Evolutionary conservation across 2,113 vertebrate species (phyloP), one percentile per base, ranked within the genome.

Genomic region (Lophochroa leadbeateri): DNA sequence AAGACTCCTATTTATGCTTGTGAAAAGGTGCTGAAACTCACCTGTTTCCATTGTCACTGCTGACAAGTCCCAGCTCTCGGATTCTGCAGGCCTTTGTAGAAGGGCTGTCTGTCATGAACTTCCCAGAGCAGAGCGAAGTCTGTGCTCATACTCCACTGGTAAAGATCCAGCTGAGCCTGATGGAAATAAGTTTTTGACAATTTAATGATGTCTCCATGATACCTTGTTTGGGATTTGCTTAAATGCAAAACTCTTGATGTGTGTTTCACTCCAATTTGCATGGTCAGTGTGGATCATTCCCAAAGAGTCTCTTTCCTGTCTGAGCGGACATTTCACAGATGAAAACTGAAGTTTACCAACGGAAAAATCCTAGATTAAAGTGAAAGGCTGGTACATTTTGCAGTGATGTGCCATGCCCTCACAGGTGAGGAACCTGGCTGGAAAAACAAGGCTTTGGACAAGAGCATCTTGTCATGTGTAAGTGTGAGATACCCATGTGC

Each of bases 211-310:
- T 46, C 74, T 93, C 70, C 47, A 29, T 3, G 16, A 72, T 47
- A 8, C 57, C 77, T 37, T 12, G 1, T 25, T 55, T 79, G 81
- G 77, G 64, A 97, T 97, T 97, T 97, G 97, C 49, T 84, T 97
- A 97, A 88, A 97, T 97, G 97, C 97, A 97, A 97, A 97, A 96
- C 41, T 82, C 43, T 44, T 57, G 81, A 31, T 88, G 64, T 55
- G 58, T 27, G 64, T 86, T 83, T n/a, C 27, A 2, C 41, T 82
- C 27, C 86, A 3, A 95, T 97, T 97, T 97, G 97, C 96, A 97
- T 97, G 90, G 90, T 74, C 84, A 82, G 78, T 43, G 74, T 1
- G 9, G 67, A 53, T 71, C 49, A 37, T 78, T 81, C 91, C 91
- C 53, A 1, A 46, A 53, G 67, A 80, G n/a, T 27, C 69, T 81